These are phyloP conservation scores for Paralvinella palmiformis DNA, from an alignment of 1,140 invertebrate species.

Conservation along the genomic window DNA sequence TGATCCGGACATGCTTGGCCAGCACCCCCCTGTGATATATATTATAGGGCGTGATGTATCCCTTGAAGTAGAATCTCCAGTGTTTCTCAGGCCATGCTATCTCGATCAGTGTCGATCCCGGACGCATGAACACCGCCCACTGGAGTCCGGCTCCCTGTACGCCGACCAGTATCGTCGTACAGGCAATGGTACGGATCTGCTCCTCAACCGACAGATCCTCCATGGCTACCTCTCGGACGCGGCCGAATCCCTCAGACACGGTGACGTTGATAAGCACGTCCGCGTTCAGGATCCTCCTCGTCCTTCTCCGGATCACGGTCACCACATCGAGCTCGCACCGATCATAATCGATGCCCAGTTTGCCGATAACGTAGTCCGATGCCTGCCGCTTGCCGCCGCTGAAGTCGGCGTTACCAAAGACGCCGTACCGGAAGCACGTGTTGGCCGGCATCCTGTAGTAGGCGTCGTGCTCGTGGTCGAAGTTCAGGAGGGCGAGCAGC, in stretches of 20 bases:
- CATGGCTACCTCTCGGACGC: background rate
- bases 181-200: background rate
- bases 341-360: background rate
- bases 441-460: conserved; percentile 1
- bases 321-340: background rate
- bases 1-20: background rate
- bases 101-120: conserved; percentile 9
- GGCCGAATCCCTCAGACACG: background rate
- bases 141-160: conserved; percentile 18
- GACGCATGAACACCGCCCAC: conserved; percentile 16
- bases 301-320: background rate
- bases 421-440: conserved; percentile 10
- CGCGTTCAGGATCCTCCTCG: conserved; percentile 6
- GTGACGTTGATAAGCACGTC: background rate
- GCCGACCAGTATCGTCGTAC: conserved; percentile 13
- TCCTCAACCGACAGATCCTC: background rate
- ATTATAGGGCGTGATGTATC: background rate
- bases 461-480: background rate
- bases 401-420: conserved; percentile 3
- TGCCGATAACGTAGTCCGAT: background rate
- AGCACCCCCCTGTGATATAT: background rate
- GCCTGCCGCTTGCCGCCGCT: background rate
- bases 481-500: background rate
- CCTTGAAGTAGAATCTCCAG: conserved; percentile 14
- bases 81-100: conserved; percentile 18